phyloP scores from a whole-genome alignment of 2,888 invertebrate species.

The Ennomos fuscantarius region DNA sequence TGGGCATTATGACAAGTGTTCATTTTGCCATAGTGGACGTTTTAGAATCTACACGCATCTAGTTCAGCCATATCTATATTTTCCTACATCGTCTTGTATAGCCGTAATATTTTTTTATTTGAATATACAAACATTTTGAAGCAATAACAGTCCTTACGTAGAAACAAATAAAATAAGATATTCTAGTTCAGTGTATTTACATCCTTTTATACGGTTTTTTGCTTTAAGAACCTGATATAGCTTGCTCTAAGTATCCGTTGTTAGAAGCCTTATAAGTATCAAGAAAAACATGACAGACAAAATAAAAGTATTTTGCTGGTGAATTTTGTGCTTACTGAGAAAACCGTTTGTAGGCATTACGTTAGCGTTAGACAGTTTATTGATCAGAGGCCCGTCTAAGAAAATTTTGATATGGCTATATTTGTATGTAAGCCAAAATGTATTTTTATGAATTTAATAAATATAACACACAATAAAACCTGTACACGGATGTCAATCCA shows the following conservation, averaged over 20 bases:
- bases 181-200: not conserved
- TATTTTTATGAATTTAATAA: conserved; percentile 37
- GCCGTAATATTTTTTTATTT: not conserved
- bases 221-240: not conserved
- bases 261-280: conserved; percentile 21
- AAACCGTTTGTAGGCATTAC: conserved; percentile 38
- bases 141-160: not conserved
- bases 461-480: conserved; percentile 30
- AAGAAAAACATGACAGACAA: conserved; percentile 33
- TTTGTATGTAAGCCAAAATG: conserved; percentile 31
- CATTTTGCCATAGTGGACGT: too few relatives aligned
- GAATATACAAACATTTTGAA: not conserved
- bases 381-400: conserved; percentile 36
- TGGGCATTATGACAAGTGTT: too few relatives aligned
- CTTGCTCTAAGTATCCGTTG: conserved; percentile 3
- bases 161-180: conserved; percentile 8
- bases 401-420: conserved; percentile 39
- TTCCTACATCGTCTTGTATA: too few relatives aligned
- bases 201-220: conserved; percentile 4
- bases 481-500: conserved; percentile 18
- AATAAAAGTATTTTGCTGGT: conserved; percentile 34
- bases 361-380: conserved; percentile 42
- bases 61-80: too few relatives aligned
- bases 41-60: too few relatives aligned
- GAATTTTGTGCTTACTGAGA: conserved; percentile 36